These are phyloP conservation scores for Pteromalus puparum DNA, from an alignment of 1,140 invertebrate genomes.

Conservation along the genomic window DNA sequence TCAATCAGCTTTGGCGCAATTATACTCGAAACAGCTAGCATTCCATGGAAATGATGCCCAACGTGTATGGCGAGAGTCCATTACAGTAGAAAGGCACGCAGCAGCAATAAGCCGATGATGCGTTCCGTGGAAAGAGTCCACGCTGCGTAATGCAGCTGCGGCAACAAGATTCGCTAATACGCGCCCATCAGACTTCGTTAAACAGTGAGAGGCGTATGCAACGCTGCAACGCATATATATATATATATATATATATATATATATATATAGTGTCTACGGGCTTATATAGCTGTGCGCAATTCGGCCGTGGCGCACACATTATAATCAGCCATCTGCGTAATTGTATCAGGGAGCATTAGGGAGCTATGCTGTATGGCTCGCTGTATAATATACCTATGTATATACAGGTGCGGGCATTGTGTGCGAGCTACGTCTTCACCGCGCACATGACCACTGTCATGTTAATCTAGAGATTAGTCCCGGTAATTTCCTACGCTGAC, in stretches of 20 bases:
- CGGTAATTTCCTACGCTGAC: not conserved
- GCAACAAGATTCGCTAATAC: constrained; percentile 3
- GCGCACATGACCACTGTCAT: not conserved
- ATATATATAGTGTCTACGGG: not conserved
- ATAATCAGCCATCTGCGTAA: constrained; percentile 25
- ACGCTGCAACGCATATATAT: too few relatives aligned
- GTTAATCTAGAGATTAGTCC: not conserved
- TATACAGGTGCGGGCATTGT: not conserved
- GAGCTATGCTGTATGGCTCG: too few relatives aligned
- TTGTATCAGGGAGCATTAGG: constrained; percentile 17
- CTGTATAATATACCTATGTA: not conserved
- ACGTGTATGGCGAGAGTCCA: not conserved
- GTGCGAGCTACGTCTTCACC: not conserved
- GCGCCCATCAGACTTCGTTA: not conserved
- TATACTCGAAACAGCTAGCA: not conserved
- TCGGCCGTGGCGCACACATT: not conserved
- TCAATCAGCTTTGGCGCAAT: not conserved
- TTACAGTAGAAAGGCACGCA: not conserved
- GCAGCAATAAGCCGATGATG: not conserved
- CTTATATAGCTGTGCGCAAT: not conserved
- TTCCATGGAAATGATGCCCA: not conserved
- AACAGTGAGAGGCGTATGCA: not conserved
- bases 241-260: too few relatives aligned
- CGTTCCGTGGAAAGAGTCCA: not conserved
- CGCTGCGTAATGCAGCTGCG: not conserved